These are phyloP conservation scores for Phacellophora camtschatica DNA, from an alignment of 30 jellyfish, hydroid and myxozoan genomes.

Conservation along the genomic window DNA sequence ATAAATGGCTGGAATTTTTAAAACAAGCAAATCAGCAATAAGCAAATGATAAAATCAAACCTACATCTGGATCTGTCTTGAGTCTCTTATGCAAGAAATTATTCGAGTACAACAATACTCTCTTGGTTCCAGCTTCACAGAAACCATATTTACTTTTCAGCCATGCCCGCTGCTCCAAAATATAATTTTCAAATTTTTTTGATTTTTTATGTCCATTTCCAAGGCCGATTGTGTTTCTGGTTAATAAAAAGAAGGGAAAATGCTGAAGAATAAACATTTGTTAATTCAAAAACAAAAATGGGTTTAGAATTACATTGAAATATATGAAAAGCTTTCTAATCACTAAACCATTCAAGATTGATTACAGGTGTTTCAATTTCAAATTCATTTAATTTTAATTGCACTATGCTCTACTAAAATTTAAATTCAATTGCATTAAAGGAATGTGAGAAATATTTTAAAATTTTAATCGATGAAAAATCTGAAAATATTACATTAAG, in stretches of 20 bases:
- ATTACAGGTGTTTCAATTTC: no score
- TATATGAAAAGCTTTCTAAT: no score
- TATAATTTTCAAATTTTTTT: conserved; percentile 74
- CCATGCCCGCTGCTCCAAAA: conserved; percentile 61
- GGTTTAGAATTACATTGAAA: no score
- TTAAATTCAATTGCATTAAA: no score
- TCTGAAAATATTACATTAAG: no score
- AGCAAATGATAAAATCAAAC: neutral
- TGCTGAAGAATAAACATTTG: no score
- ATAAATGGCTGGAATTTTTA: neutral
- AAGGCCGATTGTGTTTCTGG: conserved; percentile 50
- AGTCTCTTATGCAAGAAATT: conserved; percentile 81
- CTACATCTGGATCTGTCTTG: conserved; percentile 93
- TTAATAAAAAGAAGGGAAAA: neutral
- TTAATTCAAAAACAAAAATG: no score
- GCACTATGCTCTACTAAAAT: no score
- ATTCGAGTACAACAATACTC: conserved; percentile 74
- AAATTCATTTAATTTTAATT: no score
- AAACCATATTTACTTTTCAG: conserved; percentile 59
- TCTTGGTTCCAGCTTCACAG: conserved; percentile 87
- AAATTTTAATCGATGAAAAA: no score
- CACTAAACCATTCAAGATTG: no score
- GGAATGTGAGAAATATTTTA: no score
- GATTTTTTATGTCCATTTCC: conserved; percentile 95
- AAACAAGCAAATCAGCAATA: neutral